A percentile compares a stretch with the other conserved stretches of the same genome.
These are phyloP conservation scores for Halcyon senegalensis DNA, from an alignment of 2,113 vertebrate genomes.

Conservation along the genomic window DNA sequence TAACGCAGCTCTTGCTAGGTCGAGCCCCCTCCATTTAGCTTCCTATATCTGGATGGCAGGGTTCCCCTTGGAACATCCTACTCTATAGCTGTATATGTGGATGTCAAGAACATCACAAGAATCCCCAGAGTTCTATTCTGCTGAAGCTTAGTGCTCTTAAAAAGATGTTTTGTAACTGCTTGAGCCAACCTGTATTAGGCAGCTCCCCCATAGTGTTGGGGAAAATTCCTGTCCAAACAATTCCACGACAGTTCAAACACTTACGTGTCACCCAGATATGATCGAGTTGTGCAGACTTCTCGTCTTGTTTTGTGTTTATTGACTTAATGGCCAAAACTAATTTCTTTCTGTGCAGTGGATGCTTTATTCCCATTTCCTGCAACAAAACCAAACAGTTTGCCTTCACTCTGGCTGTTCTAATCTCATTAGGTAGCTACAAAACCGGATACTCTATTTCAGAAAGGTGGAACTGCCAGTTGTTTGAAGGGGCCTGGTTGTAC, in stretches of 20 bases:
- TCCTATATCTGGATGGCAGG: not conserved
- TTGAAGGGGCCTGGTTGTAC: not conserved
- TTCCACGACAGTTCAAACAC: constrained; percentile 4
- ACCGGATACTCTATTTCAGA: not conserved
- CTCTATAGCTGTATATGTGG: not conserved
- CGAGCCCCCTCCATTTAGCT: not conserved
- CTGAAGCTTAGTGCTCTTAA: not conserved
- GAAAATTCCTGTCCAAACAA: not conserved
- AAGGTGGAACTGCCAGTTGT: not conserved
- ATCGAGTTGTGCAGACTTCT: constrained; percentile 91
- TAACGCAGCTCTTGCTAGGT: accelerated
- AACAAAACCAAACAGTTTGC: not conserved
- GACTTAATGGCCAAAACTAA: constrained; percentile 89
- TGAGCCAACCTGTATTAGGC: accelerated
- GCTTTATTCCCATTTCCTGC: constrained; percentile 95
- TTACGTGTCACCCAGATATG: constrained; percentile 98
- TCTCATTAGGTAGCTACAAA: not conserved
- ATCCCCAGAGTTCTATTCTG: not conserved
- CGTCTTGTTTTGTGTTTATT: constrained; percentile 87
- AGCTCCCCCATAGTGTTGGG: accelerated
- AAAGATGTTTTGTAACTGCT: not conserved
- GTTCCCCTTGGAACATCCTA: not conserved
- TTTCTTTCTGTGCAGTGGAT: constrained; percentile 96
- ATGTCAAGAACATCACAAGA: not conserved
- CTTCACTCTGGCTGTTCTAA: not conserved